Evolutionary conservation across 1,140 invertebrate genomes (phyloP).

Genomic region (Brachionus calyciflorus): DNA sequence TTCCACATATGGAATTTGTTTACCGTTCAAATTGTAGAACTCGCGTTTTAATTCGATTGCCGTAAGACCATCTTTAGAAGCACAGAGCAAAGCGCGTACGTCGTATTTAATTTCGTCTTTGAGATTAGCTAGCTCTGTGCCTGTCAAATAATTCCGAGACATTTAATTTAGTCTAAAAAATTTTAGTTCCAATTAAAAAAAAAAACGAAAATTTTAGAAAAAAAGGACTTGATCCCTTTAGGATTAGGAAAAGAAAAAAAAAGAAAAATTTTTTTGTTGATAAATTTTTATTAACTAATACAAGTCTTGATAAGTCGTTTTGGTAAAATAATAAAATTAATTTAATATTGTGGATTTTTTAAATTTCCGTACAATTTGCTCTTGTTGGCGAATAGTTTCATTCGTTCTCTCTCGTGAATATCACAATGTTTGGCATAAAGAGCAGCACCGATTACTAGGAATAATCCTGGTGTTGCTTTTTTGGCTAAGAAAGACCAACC

Average conservation of each 20-base stretch:
- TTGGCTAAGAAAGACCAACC: not conserved
- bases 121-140: conserved; percentile 6
- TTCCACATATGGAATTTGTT: conserved; percentile 12
- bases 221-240: conserved; percentile 23
- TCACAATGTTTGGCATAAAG: conserved; percentile 32
- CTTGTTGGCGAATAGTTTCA: conserved; percentile 25
- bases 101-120: conserved; percentile 34
- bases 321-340: too few relatives aligned
- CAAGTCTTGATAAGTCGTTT: too few relatives aligned
- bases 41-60: conserved; percentile 28
- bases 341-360: conserved; percentile 39
- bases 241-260: not conserved
- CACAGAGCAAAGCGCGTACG: not conserved
- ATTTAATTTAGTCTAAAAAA: not conserved
- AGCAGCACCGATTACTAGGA: not conserved
- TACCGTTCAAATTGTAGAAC: not conserved
- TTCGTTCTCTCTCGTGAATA: conserved; percentile 23
- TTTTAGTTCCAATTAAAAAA: not conserved
- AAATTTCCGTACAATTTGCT: conserved; percentile 34
- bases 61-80: conserved; percentile 35
- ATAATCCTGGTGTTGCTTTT: not conserved
- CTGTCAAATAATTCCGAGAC: not conserved
- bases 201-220: not conserved
- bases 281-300: not conserved
- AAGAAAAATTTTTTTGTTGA: conserved; percentile 18